These are phyloP conservation scores for Drosophila dives DNA, from an alignment of 2,888 invertebrate species.

Conservation along the genomic window DNA sequence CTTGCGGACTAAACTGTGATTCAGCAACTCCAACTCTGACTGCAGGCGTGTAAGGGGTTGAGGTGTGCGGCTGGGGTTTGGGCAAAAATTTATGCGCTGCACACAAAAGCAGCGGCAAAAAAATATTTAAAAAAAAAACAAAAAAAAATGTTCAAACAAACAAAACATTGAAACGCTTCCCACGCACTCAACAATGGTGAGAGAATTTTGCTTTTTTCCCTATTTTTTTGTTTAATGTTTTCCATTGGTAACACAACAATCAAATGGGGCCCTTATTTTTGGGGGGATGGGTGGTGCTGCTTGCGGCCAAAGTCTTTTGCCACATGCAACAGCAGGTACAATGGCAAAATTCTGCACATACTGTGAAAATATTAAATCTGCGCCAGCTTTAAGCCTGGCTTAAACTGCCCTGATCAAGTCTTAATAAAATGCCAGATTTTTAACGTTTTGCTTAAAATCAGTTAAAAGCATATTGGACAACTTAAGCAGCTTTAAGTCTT, in stretches of 20 bases:
- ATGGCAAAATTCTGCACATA: constrained; percentile 18
- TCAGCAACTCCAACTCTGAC: constrained; percentile 17
- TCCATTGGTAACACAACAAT: constrained; percentile 66
- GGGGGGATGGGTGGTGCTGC: constrained; percentile 13
- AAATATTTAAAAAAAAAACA: constrained; percentile 40
- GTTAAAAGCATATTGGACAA: background rate
- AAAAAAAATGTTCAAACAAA: constrained; percentile 48
- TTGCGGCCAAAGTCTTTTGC: constrained; percentile 67
- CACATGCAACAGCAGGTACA: constrained; percentile 64
- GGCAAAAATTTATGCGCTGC: constrained; percentile 51
- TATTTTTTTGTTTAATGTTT: constrained; percentile 47
- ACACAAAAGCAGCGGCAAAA: constrained; percentile 42
- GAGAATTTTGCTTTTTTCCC: constrained; percentile 60
- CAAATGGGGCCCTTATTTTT: constrained; percentile 34
- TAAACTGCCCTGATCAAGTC: background rate
- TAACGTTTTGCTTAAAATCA: background rate
- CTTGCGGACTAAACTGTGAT: constrained; percentile 38
- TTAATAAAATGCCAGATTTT: background rate
- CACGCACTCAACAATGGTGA: constrained; percentile 73
- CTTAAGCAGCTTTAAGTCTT: background rate
- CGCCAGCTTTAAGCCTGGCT: background rate
- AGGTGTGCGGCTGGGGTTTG: constrained; percentile 17
- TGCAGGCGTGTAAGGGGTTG: background rate
- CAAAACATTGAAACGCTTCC: constrained; percentile 76
- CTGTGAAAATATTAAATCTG: background rate